Evolutionary conservation across 2,113 vertebrate species (phyloP), one percentile per base, ranked within the genome.

Genomic region (Manacus vitellinus): DNA sequence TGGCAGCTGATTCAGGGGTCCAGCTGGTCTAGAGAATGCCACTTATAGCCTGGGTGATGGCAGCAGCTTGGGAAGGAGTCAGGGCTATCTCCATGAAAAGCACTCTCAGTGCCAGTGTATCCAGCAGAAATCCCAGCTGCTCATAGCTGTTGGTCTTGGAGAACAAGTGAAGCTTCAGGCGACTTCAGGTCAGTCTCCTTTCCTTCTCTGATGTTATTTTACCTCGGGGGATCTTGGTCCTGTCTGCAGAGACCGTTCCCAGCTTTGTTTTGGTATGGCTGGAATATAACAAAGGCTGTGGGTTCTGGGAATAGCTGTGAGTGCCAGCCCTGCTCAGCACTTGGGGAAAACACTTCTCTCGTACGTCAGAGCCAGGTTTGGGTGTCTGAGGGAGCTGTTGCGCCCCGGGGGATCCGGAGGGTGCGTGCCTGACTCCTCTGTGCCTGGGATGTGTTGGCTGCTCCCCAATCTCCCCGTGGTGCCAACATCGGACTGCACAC

Each of bases 251-350:
- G 75, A 4, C 74, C 19, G 15, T 75, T 88, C 68, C 43, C 28
- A 4, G 17, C 70, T 94, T 72, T 75, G 74, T 88, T 94, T 94
- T 77, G 89, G 65, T 65, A 43, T 2, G 2, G 7, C 2, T 68
- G 76, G 49, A 33, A 24, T n/a, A 0, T 1, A 46, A 37, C 63
- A 58, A 55, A 70, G 79, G 52, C 6, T 6, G 27, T 47, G 61
- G 71, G 39, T 92, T 95, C 88, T 93, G 90, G 88, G 94, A 94
- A 90, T 54, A 56, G 78, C 77, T 16, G 41, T 2, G 81, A 61
- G 46, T 82, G 68, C 74, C 71, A 88, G 54, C 66, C 21, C 78
- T 22, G 35, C 76, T 81, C 43, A 39, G 56, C 41, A 10, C 49
- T 58, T 88, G 85, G 55, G 71, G 46, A 70, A 83, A 88, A 88